These are phyloP conservation scores for Amorpha juglandis DNA, from an alignment of 2,888 invertebrate genomes.

Conservation along the genomic window DNA sequence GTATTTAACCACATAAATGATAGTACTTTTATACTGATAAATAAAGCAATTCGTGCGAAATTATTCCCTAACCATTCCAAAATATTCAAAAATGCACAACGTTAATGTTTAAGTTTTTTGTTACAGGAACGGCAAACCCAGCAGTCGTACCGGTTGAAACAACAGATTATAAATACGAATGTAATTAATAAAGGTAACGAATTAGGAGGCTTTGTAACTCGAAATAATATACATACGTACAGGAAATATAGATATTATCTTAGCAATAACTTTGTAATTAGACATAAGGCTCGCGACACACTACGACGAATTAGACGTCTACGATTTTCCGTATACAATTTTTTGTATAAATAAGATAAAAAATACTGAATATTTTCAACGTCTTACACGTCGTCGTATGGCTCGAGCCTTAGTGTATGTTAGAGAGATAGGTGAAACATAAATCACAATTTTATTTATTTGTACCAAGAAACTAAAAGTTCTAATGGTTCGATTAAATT, in stretches of 20 bases:
- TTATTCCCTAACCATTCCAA: too few relatives aligned
- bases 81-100: too few relatives aligned
- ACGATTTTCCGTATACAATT: too few relatives aligned
- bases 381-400: too few relatives aligned
- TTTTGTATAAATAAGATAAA: too few relatives aligned
- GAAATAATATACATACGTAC: conserved; percentile 1
- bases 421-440: background rate
- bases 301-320: too few relatives aligned
- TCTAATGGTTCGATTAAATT: background rate
- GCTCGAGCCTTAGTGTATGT: background rate
- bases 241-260: conserved; percentile 10
- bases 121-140: conserved; percentile 26
- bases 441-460: conserved; percentile 13
- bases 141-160: conserved; percentile 33
- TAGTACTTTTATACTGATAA: too few relatives aligned
- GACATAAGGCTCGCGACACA: too few relatives aligned
- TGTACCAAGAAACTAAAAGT: background rate
- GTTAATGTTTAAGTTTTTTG: too few relatives aligned
- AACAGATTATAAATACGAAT: conserved; percentile 19
- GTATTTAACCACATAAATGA: too few relatives aligned
- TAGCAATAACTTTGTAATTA: background rate
- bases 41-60: too few relatives aligned
- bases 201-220: background rate
- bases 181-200: background rate
- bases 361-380: too few relatives aligned